A percentile compares a stretch with the other conserved stretches of the same genome.
These are phyloP conservation scores for Diplodus sargus DNA, from an alignment of 2,797 vertebrate genomes.

Conservation along the genomic window DNA sequence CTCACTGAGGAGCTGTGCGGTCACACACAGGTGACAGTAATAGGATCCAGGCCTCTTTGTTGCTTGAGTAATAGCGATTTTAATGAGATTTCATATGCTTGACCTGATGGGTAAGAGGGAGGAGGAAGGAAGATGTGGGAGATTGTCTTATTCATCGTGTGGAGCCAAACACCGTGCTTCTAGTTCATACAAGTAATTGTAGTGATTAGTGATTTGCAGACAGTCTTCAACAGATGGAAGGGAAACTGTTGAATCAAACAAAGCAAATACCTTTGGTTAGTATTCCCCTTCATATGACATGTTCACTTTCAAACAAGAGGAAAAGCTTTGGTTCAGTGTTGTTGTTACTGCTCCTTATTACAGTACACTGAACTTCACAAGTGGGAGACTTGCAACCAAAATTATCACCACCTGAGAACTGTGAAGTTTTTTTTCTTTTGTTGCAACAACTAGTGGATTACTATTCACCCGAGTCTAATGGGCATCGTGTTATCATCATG, in stretches of 20 bases:
- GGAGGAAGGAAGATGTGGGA: slow-evolving; percentile 3
- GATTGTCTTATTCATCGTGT: not conserved
- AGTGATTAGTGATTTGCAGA: not conserved
- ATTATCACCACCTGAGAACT: slow-evolving; percentile 9
- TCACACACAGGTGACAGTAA: slow-evolving; percentile 40
- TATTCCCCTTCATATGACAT: not conserved
- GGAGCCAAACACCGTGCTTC: not conserved
- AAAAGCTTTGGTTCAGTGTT: not conserved
- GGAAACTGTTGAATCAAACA: not conserved
- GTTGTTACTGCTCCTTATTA: not conserved
- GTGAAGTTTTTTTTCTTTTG: not conserved
- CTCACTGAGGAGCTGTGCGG: slow-evolving; percentile 18
- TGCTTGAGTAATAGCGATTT: slow-evolving; percentile 60
- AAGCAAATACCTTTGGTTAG: not conserved
- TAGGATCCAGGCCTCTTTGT: slow-evolving; percentile 41
- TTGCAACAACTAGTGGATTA: slow-evolving; percentile 11
- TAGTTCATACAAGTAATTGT: slow-evolving; percentile 16
- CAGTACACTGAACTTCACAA: not conserved
- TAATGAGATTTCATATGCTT: slow-evolving; percentile 66
- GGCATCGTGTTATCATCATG: not conserved
- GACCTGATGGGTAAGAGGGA: slow-evolving; percentile 47
- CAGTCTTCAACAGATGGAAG: not conserved
- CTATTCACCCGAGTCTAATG: not conserved
- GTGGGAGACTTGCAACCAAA: not conserved
- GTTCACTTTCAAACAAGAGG: not conserved